Evolutionary conservation across 2,797 vertebrate species (phyloP), one percentile per base, ranked within the genome.

Genomic region (Melanotaenia maccullochi): DNA sequence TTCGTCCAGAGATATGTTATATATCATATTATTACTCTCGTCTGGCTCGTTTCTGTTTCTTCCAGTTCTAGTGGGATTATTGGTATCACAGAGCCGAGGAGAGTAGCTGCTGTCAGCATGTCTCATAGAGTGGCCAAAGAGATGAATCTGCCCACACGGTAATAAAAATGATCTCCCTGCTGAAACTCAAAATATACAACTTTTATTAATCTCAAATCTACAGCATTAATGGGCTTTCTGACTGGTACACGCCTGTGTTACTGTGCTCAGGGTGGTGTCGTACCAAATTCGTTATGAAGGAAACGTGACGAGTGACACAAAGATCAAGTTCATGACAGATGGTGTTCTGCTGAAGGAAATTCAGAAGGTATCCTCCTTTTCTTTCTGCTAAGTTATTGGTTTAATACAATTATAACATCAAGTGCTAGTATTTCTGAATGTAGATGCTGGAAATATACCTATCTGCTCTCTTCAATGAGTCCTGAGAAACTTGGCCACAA

Each of bases 261-360:
- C 30, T 72, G 33, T 85, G 22, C 68, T 73, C n/a, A 99, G 98
- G 59, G 93, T 95, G n/a, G 95, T 99, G 88, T 99, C 98, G 0
- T 99, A 99, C 68, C 98, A 99, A 81, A 99, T 99, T 82, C 96
- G 98, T 13, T 98, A 97, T 0, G 97, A 99, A 73, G 98, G 98
- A 24, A 99, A 98, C 0, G 95, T 97, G 65, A 97, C 97, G 0
- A 87, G 92, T 0, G 95, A 99, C 57, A 99, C 98, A 0, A 96
- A 93, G 75, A 96, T 99, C 85, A 99, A 99, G 90, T 99, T 99
- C 90, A 98, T 99, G 97, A 99, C 98, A 0, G 98, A 99, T 0
- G 98, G 98, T 0, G 97, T 99, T 64, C 82, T 99, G 60, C 92
- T 99, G 73, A 99, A 98, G 80, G 97, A 99, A 89, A 94, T 99